Conservation (phyloP, 2,113 vertebrate species). For the Micromys minutus region DNA sequence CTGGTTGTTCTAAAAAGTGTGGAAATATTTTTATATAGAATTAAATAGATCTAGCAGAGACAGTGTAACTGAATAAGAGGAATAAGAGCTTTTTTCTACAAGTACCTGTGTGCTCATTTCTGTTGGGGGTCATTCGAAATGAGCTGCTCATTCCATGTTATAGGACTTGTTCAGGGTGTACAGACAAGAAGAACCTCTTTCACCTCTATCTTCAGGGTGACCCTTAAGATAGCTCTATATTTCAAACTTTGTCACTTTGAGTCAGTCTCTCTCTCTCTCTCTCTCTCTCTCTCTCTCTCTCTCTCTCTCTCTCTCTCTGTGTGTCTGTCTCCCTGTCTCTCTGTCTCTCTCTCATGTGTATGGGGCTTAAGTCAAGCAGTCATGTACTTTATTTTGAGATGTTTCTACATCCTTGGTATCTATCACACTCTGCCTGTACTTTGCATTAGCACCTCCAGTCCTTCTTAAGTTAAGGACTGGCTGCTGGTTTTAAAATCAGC, state of each 20-base stretch:
- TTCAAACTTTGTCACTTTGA: neutral
- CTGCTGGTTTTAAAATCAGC: neutral
- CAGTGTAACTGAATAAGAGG: neutral
- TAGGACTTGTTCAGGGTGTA: too few relatives aligned
- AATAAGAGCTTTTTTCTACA: neutral
- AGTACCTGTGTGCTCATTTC: neutral
- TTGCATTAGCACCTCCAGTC: neutral
- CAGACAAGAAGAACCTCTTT: too few relatives aligned
- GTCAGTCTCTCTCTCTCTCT: too few relatives aligned
- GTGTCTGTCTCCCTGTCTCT: neutral
- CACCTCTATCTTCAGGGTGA: neutral
- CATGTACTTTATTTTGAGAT: neutral
- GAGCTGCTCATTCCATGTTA: neutral
- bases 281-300: too few relatives aligned
- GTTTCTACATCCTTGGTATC: neutral
- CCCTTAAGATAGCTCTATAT: neutral
- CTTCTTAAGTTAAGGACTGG: neutral
- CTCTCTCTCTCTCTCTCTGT: neutral
- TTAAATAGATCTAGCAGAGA: neutral
- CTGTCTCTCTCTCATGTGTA: neutral
- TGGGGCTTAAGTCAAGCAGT: neutral
- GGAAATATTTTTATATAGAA: neutral
- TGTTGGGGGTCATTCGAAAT: neutral
- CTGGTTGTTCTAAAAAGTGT: neutral
- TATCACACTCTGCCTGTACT: neutral